A percentile compares a stretch with the other conserved stretches of the same genome.
phyloP scores from a whole-genome alignment of 2,797 vertebrate species.

The Platyrinchus mystaceus region DNA sequence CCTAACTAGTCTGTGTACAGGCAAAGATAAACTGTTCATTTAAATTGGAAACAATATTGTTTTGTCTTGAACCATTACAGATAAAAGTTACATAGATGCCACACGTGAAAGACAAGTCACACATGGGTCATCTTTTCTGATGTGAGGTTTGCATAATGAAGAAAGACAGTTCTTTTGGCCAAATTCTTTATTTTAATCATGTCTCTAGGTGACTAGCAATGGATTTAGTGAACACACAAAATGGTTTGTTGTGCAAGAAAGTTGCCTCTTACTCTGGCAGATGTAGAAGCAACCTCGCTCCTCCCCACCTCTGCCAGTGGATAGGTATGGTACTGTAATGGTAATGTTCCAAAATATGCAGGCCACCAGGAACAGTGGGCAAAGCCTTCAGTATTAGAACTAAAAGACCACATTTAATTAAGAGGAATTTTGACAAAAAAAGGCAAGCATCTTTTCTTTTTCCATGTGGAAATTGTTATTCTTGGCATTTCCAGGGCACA shows the following conservation, averaged over 20 bases:
- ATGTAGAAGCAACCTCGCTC: neutral
- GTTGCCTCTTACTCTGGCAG: neutral
- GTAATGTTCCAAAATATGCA: neutral
- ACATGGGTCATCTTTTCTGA: neutral
- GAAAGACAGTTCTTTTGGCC: neutral
- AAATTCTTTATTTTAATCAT: neutral
- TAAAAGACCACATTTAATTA: neutral
- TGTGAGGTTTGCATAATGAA: neutral
- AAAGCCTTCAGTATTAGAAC: neutral
- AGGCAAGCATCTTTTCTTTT: neutral
- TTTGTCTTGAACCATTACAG: neutral
- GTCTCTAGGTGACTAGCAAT: neutral
- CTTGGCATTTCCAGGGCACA: neutral
- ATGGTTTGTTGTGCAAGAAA: neutral
- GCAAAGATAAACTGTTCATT: neutral
- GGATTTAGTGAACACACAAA: neutral
- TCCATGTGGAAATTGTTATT: neutral
- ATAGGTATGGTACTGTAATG: fast-evolving
- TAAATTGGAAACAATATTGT: neutral
- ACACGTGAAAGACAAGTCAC: neutral
- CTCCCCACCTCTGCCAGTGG: neutral
- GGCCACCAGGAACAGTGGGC: neutral
- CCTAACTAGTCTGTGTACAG: neutral
- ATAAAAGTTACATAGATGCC: neutral
- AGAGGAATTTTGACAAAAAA: neutral